Conservation (phyloP, 2,797 vertebrate genomes). For the Lophura swinhoii region DNA sequence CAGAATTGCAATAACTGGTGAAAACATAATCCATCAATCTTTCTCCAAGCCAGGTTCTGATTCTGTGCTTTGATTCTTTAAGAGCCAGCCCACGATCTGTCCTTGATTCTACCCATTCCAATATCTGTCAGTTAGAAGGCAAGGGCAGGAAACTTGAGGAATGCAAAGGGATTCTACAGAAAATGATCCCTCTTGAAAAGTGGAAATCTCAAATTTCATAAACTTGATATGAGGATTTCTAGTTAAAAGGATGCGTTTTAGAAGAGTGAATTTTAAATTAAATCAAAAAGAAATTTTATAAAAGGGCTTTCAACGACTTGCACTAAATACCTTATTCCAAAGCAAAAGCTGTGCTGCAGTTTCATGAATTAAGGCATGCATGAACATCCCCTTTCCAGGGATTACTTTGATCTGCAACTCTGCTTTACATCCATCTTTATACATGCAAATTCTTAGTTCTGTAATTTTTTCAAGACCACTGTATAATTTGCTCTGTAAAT, state of each 20-base stretch:
- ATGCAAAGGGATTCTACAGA: neutral
- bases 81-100: neutral
- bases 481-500: slow-evolving; percentile 51
- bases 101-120: neutral
- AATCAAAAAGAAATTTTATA: neutral
- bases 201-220: neutral
- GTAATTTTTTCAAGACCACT: slow-evolving; percentile 25
- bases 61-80: neutral
- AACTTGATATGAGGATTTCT: neutral
- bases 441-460: slow-evolving; percentile 30
- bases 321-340: neutral
- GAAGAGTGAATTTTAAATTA: neutral
- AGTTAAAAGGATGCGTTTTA: neutral
- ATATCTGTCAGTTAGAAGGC: neutral
- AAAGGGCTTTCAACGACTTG: neutral
- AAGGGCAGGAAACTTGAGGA: neutral
- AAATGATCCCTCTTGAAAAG: slow-evolving; percentile 14
- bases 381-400: neutral
- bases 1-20: neutral
- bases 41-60: neutral
- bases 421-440: slow-evolving; percentile 21
- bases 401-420: slow-evolving; percentile 45
- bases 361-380: neutral
- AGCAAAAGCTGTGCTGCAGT: neutral
- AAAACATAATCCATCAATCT: neutral